phyloP scores from a whole-genome alignment of 2,888 invertebrate species.

The Epsilonema sp. region DNA sequence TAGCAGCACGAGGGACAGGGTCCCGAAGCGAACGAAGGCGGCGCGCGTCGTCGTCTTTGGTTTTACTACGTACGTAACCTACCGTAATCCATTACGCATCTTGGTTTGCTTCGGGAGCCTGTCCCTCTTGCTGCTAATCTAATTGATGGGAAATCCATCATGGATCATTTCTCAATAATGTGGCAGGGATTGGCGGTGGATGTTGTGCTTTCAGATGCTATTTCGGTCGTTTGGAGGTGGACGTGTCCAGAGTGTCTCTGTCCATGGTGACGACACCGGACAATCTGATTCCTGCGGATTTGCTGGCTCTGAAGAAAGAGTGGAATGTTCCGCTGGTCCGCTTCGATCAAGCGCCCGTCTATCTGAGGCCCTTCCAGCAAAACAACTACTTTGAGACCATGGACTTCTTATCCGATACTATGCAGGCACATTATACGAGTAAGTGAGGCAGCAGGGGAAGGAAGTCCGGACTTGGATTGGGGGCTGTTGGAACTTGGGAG shows the following conservation, averaged over 20 bases:
- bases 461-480: too few species aligned
- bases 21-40: too few species aligned
- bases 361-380: constrained; percentile 62
- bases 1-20: too few species aligned
- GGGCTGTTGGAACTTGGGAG: too few species aligned
- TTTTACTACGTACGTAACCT: too few species aligned
- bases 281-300: constrained; percentile 43
- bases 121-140: too few species aligned
- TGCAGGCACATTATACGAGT: constrained; percentile 58
- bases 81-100: not conserved
- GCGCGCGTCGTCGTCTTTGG: too few species aligned
- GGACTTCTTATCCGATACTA: constrained; percentile 55
- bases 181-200: constrained; percentile 34
- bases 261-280: constrained; percentile 73
- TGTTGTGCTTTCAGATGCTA: constrained; percentile 59
- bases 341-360: constrained; percentile 87
- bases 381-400: constrained; percentile 77
- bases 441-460: too few species aligned
- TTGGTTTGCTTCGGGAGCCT: constrained; percentile 6
- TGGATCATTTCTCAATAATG: constrained; percentile 59
- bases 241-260: constrained; percentile 58
- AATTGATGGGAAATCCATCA: constrained; percentile 49
- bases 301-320: constrained; percentile 56
- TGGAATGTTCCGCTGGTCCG: constrained; percentile 70
- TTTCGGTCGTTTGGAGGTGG: constrained; percentile 58